phyloP scores from a whole-genome alignment of 2,113 vertebrate species.

The Gambusia affinis region DNA sequence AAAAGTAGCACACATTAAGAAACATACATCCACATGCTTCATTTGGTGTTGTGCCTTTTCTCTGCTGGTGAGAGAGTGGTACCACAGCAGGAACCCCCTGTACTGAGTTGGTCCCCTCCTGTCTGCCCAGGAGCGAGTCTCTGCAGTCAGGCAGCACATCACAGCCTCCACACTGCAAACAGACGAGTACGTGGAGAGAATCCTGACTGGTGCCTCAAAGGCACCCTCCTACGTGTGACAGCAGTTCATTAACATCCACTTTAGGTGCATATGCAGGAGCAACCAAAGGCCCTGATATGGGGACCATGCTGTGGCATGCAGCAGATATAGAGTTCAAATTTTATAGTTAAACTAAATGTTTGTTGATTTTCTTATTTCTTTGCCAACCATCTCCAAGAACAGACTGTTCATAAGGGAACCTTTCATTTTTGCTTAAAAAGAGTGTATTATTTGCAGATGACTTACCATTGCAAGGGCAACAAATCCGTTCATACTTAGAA shows the following conservation, averaged over 20 bases:
- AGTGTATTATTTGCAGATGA: conserved; percentile 27
- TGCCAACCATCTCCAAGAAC: conserved; percentile 9
- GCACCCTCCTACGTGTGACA: conserved; percentile 69
- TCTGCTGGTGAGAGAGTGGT: conserved; percentile 56
- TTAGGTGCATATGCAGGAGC: conserved; percentile 53
- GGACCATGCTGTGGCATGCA: conserved; percentile 25
- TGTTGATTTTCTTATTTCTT: conserved; percentile 22
- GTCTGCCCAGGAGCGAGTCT: conserved; percentile 66
- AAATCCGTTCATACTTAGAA: conserved; percentile 2
- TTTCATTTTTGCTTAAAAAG: conserved; percentile 17
- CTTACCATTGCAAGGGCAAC: conserved; percentile 23
- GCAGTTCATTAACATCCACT: conserved; percentile 72
- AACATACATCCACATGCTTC: conserved; percentile 21
- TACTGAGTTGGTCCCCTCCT: conserved; percentile 65
- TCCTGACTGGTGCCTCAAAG: conserved; percentile 72
- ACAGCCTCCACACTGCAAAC: conserved; percentile 75
- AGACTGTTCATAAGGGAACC: conserved; percentile 13
- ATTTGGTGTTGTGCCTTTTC: conserved; percentile 30
- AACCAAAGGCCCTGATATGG: conserved; percentile 40
- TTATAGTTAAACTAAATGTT: conserved; percentile 47
- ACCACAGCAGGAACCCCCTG: conserved; percentile 65
- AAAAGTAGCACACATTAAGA: conserved; percentile 19
- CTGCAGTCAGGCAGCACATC: conserved; percentile 72
- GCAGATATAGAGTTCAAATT: conserved; percentile 47
- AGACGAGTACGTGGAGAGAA: conserved; percentile 72